These are phyloP conservation scores for Augiades crinisus DNA, from an alignment of 2,888 invertebrate genomes.

Conservation along the genomic window DNA sequence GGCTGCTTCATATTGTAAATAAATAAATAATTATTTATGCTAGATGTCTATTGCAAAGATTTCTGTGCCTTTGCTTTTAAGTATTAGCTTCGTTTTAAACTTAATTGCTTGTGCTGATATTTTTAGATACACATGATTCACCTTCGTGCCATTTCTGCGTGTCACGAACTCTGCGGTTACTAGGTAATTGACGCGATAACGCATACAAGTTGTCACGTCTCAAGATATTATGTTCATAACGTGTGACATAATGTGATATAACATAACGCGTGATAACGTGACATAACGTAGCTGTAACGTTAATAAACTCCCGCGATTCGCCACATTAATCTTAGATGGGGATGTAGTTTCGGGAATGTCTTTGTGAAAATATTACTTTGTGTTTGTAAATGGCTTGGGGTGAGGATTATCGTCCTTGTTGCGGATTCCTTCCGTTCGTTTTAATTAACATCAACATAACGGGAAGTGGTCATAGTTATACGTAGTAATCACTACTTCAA, in stretches of 20 bases:
- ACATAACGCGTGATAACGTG: conserved; percentile 11
- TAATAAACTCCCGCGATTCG: conserved; percentile 10
- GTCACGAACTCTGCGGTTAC: not conserved
- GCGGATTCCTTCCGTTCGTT: not conserved
- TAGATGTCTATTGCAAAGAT: no score
- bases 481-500: no score
- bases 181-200: conserved; percentile 20
- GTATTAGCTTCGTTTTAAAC: no score
- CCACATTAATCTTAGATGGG: conserved; percentile 4
- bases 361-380: conserved; percentile 9
- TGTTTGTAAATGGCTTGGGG: conserved; percentile 4
- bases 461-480: no score
- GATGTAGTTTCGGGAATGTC: not conserved
- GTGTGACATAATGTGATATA: conserved; percentile 2
- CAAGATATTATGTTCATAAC: conserved; percentile 11
- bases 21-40: no score
- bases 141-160: not conserved
- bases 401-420: not conserved
- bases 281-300: not conserved
- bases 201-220: conserved; percentile 18
- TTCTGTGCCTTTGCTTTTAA: no score
- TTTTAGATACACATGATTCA: no score
- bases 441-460: no score
- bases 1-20: no score
- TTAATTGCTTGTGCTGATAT: no score